These are phyloP conservation scores for Drosophila kanekoi DNA, from an alignment of 2,888 invertebrate genomes.

Conservation along the genomic window DNA sequence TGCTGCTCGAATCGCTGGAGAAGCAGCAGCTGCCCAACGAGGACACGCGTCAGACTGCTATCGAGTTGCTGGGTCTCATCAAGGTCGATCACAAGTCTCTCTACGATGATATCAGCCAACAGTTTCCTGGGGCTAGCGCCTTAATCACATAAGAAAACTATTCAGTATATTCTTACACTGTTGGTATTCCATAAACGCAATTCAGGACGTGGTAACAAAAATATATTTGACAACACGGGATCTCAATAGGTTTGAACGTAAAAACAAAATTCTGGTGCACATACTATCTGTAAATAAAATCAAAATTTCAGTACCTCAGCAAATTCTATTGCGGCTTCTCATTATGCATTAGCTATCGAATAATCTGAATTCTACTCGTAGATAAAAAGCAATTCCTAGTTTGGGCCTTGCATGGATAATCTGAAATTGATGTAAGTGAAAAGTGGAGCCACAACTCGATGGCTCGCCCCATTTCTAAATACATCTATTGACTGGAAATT, in stretches of 20 bases:
- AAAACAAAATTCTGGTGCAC: slow-evolving; percentile 1
- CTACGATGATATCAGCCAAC: neutral
- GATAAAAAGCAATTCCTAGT: too few relatives aligned
- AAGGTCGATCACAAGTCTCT: neutral
- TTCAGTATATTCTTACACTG: neutral
- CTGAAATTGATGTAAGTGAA: too few relatives aligned
- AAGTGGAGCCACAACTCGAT: too few relatives aligned
- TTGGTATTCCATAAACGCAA: neutral
- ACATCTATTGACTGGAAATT: too few relatives aligned
- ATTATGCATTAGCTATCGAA: too few relatives aligned
- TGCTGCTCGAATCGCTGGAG: neutral
- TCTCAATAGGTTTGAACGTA: neutral
- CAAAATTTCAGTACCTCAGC: neutral
- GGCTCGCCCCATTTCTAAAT: too few relatives aligned
- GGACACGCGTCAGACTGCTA: neutral
- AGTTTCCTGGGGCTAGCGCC: neutral
- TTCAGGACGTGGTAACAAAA: too few relatives aligned
- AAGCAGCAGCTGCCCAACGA: neutral
- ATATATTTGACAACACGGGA: neutral
- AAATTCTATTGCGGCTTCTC: too few relatives aligned
- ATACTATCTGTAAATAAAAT: neutral
- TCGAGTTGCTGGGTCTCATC: neutral
- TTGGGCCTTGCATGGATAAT: too few relatives aligned
- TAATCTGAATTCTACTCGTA: too few relatives aligned
- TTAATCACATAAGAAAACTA: too few relatives aligned